A percentile compares a stretch with the other conserved stretches of the same genome.
Conservation (phyloP, 2,797 vertebrate genomes). For the Podargus strigoides region DNA sequence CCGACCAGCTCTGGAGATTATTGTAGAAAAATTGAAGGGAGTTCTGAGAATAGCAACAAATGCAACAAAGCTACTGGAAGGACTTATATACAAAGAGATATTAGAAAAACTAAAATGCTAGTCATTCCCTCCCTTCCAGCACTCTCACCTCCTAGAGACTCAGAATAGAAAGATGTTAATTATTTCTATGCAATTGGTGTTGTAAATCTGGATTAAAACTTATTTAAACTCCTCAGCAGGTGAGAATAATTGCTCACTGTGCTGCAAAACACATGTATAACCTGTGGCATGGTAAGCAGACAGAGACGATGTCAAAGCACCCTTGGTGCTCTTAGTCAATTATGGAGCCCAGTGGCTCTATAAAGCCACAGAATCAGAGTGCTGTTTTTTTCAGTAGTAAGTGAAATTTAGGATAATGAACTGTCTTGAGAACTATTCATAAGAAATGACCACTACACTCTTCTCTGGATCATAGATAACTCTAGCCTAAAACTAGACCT, state of each 20-base stretch:
- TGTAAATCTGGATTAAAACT: neutral
- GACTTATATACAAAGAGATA: neutral
- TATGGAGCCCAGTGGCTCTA: neutral
- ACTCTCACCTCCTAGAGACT: neutral
- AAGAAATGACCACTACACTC: neutral
- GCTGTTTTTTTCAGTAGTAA: neutral
- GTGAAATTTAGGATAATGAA: neutral
- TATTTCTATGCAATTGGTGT: neutral
- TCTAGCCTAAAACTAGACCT: neutral
- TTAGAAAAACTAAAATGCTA: neutral
- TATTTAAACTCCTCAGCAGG: neutral
- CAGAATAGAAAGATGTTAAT: neutral
- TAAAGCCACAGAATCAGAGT: neutral
- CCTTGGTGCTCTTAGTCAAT: accelerated
- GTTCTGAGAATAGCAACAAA: neutral
- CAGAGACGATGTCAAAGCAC: accelerated
- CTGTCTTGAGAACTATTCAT: neutral
- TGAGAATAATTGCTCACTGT: neutral
- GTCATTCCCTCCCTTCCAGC: neutral
- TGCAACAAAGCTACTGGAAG: neutral
- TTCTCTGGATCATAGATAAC: neutral
- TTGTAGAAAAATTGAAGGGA: neutral
- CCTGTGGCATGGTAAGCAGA: neutral
- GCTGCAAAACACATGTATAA: accelerated
- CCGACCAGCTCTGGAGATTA: neutral